phyloP scores from a whole-genome alignment of 2,797 vertebrate genomes.

The Clarias laeviceps region DNA sequence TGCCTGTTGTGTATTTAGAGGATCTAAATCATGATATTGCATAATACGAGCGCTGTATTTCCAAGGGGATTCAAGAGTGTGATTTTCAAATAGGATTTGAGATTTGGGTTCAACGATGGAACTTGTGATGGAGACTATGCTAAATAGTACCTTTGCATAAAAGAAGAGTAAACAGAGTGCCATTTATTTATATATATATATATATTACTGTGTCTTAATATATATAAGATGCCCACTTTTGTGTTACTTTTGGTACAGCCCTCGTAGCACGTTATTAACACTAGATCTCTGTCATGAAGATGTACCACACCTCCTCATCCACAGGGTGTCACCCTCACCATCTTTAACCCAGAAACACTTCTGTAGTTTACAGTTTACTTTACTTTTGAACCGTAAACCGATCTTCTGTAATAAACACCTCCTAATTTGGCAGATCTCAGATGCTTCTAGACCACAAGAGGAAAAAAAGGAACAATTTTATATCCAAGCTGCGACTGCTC shows the following conservation, averaged over 20 bases:
- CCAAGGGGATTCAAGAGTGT: too few species aligned
- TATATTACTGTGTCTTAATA: too few species aligned
- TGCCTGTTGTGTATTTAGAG: neutral
- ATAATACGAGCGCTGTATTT: neutral
- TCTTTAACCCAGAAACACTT: slow-evolving; percentile 20
- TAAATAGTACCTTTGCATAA: too few species aligned
- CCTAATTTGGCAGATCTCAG: neutral
- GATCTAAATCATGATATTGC: neutral
- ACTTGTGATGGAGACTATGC: too few species aligned
- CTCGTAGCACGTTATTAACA: neutral
- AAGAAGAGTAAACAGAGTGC: too few species aligned
- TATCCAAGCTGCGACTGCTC: neutral
- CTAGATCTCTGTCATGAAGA: neutral
- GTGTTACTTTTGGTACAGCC: too few species aligned
- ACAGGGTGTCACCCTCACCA: slow-evolving; percentile 69
- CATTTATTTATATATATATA: too few species aligned
- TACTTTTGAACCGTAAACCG: neutral
- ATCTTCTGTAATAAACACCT: neutral
- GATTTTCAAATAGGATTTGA: too few species aligned
- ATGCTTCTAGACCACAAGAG: neutral
- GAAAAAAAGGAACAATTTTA: neutral
- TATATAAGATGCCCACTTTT: too few species aligned
- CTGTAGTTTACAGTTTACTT: neutral
- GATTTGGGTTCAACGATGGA: too few species aligned
- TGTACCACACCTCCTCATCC: slow-evolving; percentile 54